Conservation (phyloP, 2,888 invertebrate species). For the Mesorhabditis sp. region DNA sequence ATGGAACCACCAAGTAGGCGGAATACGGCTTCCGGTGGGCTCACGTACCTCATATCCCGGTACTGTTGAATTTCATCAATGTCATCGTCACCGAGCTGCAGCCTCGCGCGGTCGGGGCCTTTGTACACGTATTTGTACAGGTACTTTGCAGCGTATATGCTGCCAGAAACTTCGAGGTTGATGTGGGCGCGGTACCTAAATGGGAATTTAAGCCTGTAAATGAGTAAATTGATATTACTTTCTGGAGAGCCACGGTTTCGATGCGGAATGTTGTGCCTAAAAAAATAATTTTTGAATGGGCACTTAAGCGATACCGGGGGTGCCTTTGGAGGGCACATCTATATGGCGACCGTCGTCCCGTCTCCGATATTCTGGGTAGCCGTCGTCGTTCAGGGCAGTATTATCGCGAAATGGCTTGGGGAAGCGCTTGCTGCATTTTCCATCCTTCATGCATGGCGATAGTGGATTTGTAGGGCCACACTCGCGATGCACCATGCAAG, state of each 20-base stretch:
- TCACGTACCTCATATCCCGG: conserved; percentile 23
- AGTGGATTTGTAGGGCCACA: conserved; percentile 40
- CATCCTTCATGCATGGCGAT: conserved; percentile 40
- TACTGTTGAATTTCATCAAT: conserved; percentile 20
- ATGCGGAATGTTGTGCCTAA: not conserved
- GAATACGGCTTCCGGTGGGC: conserved; percentile 23
- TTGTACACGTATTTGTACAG: conserved; percentile 43
- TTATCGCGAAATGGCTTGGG: conserved; percentile 48
- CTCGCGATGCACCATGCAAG: conserved; percentile 42
- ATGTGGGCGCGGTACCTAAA: conserved; percentile 36
- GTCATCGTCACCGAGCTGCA: not conserved
- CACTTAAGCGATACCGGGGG: too few relatives aligned
- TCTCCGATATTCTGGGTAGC: conserved; percentile 58
- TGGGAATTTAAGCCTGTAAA: too few relatives aligned
- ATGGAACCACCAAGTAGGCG: conserved; percentile 18
- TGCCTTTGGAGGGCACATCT: too few relatives aligned
- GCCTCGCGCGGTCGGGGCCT: conserved; percentile 34
- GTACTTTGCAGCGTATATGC: conserved; percentile 34
- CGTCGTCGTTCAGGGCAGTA: conserved; percentile 29
- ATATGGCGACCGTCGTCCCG: conserved; percentile 30
- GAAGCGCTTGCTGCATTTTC: conserved; percentile 58
- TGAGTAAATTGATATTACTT: too few relatives aligned
- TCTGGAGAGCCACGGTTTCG: conserved; percentile 39
- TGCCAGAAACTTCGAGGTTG: conserved; percentile 51
- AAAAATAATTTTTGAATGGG: too few relatives aligned